Percentiles rank a stretch among this genome's conserved stretches.
phyloP scores from a whole-genome alignment of 2,797 vertebrate species.

The Urophycis tenuis region DNA sequence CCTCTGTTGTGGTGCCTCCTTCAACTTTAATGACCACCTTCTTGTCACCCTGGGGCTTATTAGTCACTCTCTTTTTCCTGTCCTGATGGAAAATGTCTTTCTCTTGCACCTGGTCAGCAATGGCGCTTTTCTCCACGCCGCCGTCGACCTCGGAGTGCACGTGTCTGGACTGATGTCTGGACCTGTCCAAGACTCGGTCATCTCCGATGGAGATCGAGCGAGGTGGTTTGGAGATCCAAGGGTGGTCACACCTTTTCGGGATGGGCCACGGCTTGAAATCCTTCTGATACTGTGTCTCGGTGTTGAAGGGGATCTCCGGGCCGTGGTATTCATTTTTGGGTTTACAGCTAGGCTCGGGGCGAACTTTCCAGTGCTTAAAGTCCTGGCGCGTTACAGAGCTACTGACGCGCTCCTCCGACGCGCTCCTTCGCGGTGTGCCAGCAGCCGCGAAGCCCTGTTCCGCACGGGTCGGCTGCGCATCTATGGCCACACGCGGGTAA shows the following conservation, averaged over 20 bases:
- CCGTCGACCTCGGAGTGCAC: conserved; percentile 51
- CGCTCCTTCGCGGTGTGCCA: conserved; percentile 52
- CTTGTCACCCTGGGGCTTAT: conserved; percentile 44
- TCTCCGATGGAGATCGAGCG: conserved; percentile 42
- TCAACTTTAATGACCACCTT: conserved; percentile 51
- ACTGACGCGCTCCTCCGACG: conserved; percentile 61
- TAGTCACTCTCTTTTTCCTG: conserved; percentile 62
- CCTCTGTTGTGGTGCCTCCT: conserved; percentile 49
- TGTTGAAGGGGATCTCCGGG: conserved; percentile 85
- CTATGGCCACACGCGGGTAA: conserved; percentile 74
- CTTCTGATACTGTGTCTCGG: conserved; percentile 95
- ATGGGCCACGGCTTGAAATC: conserved; percentile 95
- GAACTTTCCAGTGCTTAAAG: conserved; percentile 87
- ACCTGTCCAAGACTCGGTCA: conserved; percentile 44
- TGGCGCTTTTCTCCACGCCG: conserved; percentile 72
- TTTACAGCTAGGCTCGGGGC: conserved; percentile 88
- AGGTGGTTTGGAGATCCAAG: conserved; percentile 88
- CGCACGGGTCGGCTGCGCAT: conserved; percentile 73
- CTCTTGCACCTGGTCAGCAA: conserved; percentile 69
- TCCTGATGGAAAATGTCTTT: conserved; percentile 64
- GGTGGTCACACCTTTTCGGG: conserved; percentile 84
- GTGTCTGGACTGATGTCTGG: conserved; percentile 43
- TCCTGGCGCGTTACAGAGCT: conserved; percentile 94
- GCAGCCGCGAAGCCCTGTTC: conserved; percentile 53
- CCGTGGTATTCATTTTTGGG: conserved; percentile 88